Base-by-base conservation (phyloP, 2,113 vertebrate genomes). In the Pelecanoides urinatrix region DNA sequence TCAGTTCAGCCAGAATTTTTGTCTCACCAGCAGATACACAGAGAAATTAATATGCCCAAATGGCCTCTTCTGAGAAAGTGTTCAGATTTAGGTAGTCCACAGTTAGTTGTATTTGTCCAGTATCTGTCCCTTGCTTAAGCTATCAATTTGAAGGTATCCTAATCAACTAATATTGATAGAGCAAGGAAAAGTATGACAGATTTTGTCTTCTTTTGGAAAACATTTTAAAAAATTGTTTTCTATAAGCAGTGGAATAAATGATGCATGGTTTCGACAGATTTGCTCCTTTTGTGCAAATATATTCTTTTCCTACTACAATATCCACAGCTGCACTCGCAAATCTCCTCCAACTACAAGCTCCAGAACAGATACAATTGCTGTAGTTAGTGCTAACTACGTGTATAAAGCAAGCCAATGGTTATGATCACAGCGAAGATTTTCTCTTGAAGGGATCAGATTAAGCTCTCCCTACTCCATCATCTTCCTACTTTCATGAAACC, bases 221-320 rank as follows among this genome's bases (percentile, higher is more conserved):
- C 1, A 44, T 53, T 70, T 45, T 3, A 0, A 3, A 45, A 63
- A 45, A n/a, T 4, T 56, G 4, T 56, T 34, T 86, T 30, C 30
- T 49, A 16, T n/a, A 77, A 66, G 36, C 13, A 81, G 21, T 10
- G 14, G 15, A 72, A 80, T 42, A 92, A 84, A 19, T 2, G 5
- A 70, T 42, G 18, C 11, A 26, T 5, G 3, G 7, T 74, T 80
- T 84, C 1, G 1, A 66, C 11, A 62, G 14, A 55, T 63, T 29
- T 74, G 32, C 8, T 73, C 27, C 20, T 86, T 67, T 38, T 50
- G 25, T 45, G n/a, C 23, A 68, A 63, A 68, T 27, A 47, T 0
- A 59, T 14, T 44, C 10, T 91, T 50, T 32, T 72, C 12, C 42
- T 91, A 52, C 30, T 63, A 50, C 11, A 59, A 11, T 38, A 76